phyloP scores from a whole-genome alignment of 2,113 vertebrate species.

The Perca schrenkii region DNA sequence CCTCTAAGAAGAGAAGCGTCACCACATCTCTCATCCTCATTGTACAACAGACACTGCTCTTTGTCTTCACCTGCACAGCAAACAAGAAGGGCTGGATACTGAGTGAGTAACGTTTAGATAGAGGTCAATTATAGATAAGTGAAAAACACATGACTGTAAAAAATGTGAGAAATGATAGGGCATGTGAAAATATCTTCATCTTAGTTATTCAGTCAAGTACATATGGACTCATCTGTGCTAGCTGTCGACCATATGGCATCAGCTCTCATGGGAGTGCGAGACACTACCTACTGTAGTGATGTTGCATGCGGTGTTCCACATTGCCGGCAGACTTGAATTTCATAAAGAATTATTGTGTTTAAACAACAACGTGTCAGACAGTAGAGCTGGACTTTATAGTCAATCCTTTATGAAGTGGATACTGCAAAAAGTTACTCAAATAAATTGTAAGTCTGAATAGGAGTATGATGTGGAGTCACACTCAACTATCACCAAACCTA shows the following conservation, averaged over 20 bases:
- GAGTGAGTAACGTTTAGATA: too few relatives aligned
- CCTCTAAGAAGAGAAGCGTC: too few relatives aligned
- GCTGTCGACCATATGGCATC: background rate
- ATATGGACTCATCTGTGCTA: background rate
- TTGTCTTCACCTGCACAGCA: too few relatives aligned
- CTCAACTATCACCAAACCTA: too few relatives aligned
- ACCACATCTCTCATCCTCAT: too few relatives aligned
- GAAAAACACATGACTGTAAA: background rate
- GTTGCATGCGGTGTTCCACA: background rate
- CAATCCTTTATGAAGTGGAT: background rate
- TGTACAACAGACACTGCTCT: too few relatives aligned
- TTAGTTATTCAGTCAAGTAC: background rate
- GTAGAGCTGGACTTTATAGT: background rate
- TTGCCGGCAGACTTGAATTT: background rate
- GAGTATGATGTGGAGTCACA: too few relatives aligned
- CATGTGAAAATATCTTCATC: background rate
- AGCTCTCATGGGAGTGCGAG: background rate
- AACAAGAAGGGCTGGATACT: too few relatives aligned
- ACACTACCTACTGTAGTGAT: background rate
- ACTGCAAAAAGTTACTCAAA: background rate
- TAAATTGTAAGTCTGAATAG: background rate
- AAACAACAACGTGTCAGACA: background rate
- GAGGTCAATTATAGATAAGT: background rate
- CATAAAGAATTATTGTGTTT: background rate
- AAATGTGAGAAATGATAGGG: too few relatives aligned